These are phyloP conservation scores for Agapornis canus DNA, from an alignment of 2,797 vertebrate species.

Conservation along the genomic window DNA sequence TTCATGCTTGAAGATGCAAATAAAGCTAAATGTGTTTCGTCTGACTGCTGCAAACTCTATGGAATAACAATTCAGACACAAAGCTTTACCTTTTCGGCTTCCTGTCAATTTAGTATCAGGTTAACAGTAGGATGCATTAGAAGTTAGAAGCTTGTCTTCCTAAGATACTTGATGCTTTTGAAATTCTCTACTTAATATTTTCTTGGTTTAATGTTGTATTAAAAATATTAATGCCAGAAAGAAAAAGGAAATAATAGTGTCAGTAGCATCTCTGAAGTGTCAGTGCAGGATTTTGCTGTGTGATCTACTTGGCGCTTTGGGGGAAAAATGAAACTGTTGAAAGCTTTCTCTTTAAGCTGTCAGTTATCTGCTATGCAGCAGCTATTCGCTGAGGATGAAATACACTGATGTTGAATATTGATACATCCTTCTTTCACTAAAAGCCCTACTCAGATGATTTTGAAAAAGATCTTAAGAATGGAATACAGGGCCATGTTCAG, in stretches of 20 bases:
- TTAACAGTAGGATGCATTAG: neutral
- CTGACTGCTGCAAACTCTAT: neutral
- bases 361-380: conserved; percentile 13
- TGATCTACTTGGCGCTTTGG: conserved; percentile 44
- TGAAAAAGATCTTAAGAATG: neutral
- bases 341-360: conserved; percentile 39
- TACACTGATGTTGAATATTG: conserved; percentile 30
- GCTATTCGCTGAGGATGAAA: conserved; percentile 28
- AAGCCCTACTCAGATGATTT: conserved; percentile 8
- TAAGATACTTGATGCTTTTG: neutral
- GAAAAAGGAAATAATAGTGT: neutral
- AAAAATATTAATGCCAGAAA: conserved; percentile 38
- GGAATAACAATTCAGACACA: neutral
- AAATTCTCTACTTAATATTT: conserved; percentile 18
- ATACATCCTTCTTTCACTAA: conserved; percentile 1
- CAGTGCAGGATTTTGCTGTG: conserved; percentile 47
- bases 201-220: conserved; percentile 30
- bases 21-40: neutral
- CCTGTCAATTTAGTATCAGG: neutral
- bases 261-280: conserved; percentile 9
- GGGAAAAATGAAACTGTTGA: conserved; percentile 17
- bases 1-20: conserved; percentile 4
- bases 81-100: neutral
- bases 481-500: neutral
- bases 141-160: neutral